These are phyloP conservation scores for Helostoma temminkii DNA, from an alignment of 2,797 vertebrate genomes.

Conservation along the genomic window DNA sequence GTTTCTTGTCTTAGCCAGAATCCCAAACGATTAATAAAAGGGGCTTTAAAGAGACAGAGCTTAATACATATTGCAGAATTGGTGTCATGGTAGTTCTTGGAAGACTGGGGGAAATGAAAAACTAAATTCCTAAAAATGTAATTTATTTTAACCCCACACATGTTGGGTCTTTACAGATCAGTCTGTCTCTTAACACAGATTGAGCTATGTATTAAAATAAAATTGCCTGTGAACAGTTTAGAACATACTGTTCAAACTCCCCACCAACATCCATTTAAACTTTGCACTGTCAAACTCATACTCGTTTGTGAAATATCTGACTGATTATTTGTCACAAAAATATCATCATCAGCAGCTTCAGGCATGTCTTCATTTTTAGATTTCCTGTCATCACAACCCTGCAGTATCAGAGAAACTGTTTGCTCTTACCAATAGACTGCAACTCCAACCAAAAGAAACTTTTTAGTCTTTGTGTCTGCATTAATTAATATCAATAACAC, in stretches of 20 bases:
- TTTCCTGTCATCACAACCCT: conserved; percentile 7
- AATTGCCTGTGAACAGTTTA: not conserved
- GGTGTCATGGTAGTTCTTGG: not conserved
- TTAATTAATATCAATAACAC: not conserved
- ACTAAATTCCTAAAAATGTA: not conserved
- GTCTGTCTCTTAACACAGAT: not conserved
- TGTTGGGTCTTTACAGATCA: not conserved
- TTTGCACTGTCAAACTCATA: conserved; percentile 7
- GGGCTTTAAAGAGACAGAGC: conserved; percentile 47
- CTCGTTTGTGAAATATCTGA: conserved; percentile 15
- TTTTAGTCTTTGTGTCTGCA: not conserved
- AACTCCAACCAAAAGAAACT: not conserved
- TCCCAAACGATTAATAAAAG: conserved; percentile 74
- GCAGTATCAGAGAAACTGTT: not conserved
- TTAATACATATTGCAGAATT: conserved; percentile 3
- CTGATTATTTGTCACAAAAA: conserved; percentile 29
- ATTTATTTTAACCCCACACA: not conserved
- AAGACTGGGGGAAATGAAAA: not conserved
- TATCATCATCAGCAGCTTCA: conserved; percentile 9
- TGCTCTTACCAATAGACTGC: not conserved
- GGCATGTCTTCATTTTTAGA: conserved; percentile 25
- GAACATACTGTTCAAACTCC: not conserved
- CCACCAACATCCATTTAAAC: too few species aligned
- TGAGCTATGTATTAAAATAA: not conserved
- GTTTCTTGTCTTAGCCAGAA: conserved; percentile 73